A percentile compares a stretch with the other conserved stretches of the same genome.
Evolutionary conservation across 1,140 invertebrate genomes (phyloP).

Genomic region (Drosophila tsacasi): DNA sequence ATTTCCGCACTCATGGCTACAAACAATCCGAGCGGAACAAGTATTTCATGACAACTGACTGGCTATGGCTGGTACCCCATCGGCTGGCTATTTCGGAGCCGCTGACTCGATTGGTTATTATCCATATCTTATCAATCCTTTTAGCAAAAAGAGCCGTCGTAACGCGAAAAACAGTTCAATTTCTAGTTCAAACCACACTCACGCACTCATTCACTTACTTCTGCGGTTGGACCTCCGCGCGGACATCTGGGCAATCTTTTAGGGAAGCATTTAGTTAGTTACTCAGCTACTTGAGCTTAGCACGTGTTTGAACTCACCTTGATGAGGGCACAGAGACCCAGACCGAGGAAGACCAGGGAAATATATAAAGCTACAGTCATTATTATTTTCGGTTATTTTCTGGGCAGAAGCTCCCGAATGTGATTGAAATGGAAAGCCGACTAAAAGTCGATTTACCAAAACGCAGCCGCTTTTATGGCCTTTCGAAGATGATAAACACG

Average conservation of each 20-base stretch:
- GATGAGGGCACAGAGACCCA: slow-evolving; percentile 29
- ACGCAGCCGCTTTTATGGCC: background rate
- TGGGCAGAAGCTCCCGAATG: background rate
- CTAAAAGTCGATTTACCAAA: slow-evolving; percentile 17
- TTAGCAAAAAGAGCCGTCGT: slow-evolving; percentile 2
- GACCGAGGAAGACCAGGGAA: slow-evolving; percentile 13
- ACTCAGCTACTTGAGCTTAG: too few relatives aligned
- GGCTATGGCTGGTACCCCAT: background rate
- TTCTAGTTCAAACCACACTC: background rate
- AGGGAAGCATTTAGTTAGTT: background rate
- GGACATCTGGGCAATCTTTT: slow-evolving; percentile 20
- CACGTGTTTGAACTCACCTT: slow-evolving; percentile 62
- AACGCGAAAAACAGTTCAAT: slow-evolving; percentile 7
- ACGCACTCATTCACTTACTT: slow-evolving; percentile 1
- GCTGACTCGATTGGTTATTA: slow-evolving; percentile 28
- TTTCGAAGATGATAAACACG: slow-evolving; percentile 10
- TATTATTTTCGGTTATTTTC: slow-evolving; percentile 16
- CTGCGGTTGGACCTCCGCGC: background rate
- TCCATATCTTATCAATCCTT: slow-evolving; percentile 37
- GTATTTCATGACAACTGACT: slow-evolving; percentile 31
- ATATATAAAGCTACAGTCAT: slow-evolving; percentile 41
- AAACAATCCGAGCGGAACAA: slow-evolving; percentile 3
- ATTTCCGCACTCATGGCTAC: slow-evolving; percentile 17
- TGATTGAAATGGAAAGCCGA: slow-evolving; percentile 3
- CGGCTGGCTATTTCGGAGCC: slow-evolving; percentile 21